Base-by-base conservation (phyloP, 2,113 vertebrate species). In the Zosterops borbonicus region DNA sequence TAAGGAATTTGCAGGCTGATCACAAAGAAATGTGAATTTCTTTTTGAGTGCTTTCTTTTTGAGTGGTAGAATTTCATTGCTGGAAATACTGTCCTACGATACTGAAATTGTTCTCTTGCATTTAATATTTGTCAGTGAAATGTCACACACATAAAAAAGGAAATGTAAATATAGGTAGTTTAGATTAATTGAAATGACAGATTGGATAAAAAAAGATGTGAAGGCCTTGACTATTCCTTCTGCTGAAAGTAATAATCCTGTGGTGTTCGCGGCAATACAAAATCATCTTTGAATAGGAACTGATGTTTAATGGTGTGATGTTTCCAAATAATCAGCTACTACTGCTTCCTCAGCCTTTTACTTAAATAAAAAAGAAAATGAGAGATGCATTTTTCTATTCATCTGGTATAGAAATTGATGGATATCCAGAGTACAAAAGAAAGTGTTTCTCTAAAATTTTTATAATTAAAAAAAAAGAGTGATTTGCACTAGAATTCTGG, bases 1-100 rank as follows among this genome's bases (percentile, higher is more conserved):
- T 88, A 63, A 94, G 53, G 46, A 96, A 91, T 89, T 64, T 84
- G 58, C 94, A 53, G 49, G 11, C 90, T 71, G 37, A n/a, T 95
- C 42, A 58, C 12, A 96, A 81, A 82, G 42, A 77, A 64, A 77
- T 63, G 41, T 76, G 94, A 95, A 69, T 35, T 35, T 35, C 35
- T 35, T 35, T 35, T 35, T 35, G 35, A 35, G 39, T 83, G 44
- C 55, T 94, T 95, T 97, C 83, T 79, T 91, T 93, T 35, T 93
- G 76, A 83, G 27, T 56, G 65, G 19, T 33, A 93, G 20, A 53
- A 9, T 96, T 97, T 69, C 46, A 81, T 44, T 84, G 75, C 44
- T 92, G 42, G 76, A 95, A 95, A 75, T 93, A 81, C 31, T 82
- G 11, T 69, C 16, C 21, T 29, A 19, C 29, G 15, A 81, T 78